Conservation (phyloP, 2,888 invertebrate species). For the Elegia similella region DNA sequence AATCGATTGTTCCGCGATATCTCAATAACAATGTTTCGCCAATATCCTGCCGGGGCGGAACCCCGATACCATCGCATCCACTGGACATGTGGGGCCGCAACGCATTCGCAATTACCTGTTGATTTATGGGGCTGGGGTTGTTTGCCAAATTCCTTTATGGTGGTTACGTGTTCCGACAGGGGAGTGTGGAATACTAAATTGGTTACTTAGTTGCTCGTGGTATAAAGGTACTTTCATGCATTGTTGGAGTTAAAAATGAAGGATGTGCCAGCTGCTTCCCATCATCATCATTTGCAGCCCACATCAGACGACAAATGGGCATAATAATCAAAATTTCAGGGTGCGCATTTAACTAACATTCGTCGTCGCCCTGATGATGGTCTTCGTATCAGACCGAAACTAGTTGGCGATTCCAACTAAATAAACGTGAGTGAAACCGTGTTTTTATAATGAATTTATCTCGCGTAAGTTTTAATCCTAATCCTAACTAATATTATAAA, state of each 20-base stretch:
- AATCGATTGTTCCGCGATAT: conserved; percentile 10
- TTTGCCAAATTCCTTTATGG: conserved; percentile 8
- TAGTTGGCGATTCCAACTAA: too few species aligned
- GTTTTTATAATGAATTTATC: too few species aligned
- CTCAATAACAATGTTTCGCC: conserved; percentile 5
- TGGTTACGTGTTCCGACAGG: background rate
- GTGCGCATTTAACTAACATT: too few species aligned
- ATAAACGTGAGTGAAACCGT: too few species aligned
- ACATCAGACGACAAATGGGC: too few species aligned
- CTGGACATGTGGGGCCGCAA: background rate
- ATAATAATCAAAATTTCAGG: too few species aligned
- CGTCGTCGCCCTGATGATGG: too few species aligned
- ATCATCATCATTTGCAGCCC: too few species aligned
- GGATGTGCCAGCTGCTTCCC: too few species aligned
- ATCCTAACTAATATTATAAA: too few species aligned
- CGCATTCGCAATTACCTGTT: conserved; percentile 9
- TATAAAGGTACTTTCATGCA: background rate
- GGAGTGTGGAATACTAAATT: background rate
- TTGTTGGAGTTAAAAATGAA: background rate
- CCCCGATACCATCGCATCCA: conserved; percentile 10
- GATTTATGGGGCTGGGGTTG: conserved; percentile 3
- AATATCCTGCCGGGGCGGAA: conserved; percentile 12
- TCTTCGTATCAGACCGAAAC: too few species aligned
- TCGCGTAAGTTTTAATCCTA: too few species aligned
- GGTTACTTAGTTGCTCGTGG: background rate